Evolutionary conservation across 1,140 invertebrate genomes (phyloP).

Genomic region (Eriocheir sinensis): DNA sequence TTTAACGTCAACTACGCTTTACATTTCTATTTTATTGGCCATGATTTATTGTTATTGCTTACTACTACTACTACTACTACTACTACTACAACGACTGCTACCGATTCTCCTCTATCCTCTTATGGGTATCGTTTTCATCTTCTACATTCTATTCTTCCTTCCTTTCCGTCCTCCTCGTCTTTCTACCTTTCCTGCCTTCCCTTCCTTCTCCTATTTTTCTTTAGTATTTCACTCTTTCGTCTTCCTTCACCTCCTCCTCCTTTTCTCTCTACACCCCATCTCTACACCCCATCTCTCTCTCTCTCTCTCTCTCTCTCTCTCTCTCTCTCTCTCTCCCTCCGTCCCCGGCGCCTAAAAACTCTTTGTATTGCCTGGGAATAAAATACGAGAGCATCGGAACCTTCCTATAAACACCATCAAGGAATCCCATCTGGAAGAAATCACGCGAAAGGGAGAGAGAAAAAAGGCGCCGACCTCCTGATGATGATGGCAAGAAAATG

Average conservation of each 20-base stretch:
- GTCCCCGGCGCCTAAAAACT: too few relatives aligned
- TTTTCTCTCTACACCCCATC: too few relatives aligned
- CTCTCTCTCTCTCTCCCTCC: background rate
- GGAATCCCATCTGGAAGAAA: background rate
- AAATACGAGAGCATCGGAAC: background rate
- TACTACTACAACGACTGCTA: too few relatives aligned
- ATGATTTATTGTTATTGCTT: too few relatives aligned
- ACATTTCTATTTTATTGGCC: too few relatives aligned
- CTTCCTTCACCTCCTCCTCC: background rate
- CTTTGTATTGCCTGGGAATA: background rate
- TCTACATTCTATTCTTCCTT: too few relatives aligned
- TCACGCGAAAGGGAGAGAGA: constrained; percentile 5
- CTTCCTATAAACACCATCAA: background rate
- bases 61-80: too few relatives aligned
- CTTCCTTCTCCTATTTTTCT: background rate
- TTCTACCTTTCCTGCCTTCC: too few relatives aligned
- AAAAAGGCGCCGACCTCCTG: background rate
- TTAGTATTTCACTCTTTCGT: background rate
- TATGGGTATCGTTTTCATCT: too few relatives aligned
- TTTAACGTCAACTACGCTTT: too few relatives aligned
- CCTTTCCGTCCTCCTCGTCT: too few relatives aligned
- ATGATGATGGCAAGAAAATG: constrained; percentile 16
- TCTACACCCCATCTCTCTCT: background rate
- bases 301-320: background rate
- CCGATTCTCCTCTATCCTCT: too few relatives aligned